phyloP scores from a whole-genome alignment of 2,888 invertebrate genomes.

The Strigamia maritima region DNA sequence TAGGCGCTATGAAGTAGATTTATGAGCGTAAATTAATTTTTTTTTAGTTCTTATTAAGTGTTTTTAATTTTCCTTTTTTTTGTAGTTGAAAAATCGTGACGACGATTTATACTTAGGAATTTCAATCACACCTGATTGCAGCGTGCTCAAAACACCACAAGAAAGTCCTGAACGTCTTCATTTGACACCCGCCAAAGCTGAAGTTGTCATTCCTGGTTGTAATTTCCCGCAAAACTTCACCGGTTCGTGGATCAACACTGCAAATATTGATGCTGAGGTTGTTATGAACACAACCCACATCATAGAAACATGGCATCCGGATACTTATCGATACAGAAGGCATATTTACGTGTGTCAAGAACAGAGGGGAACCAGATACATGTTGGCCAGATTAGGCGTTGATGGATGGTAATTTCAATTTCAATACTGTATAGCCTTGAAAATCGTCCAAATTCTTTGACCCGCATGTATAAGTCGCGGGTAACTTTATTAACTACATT shows the following conservation, averaged over 20 bases:
- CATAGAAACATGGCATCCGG: slow-evolving; percentile 90
- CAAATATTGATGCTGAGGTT: slow-evolving; percentile 92
- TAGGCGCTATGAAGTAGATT: too few species aligned
- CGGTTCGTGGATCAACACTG: slow-evolving; percentile 95
- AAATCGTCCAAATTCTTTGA: too few species aligned
- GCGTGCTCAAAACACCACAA: slow-evolving; percentile 85
- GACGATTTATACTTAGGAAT: slow-evolving; percentile 88
- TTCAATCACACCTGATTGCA: slow-evolving; percentile 91
- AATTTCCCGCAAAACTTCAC: slow-evolving; percentile 88
- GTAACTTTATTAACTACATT: too few species aligned
- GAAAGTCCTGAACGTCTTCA: slow-evolving; percentile 85
- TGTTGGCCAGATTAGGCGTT: slow-evolving; percentile 94
- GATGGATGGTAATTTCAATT: too few species aligned
- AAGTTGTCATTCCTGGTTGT: slow-evolving; percentile 86
- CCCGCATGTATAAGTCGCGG: too few species aligned
- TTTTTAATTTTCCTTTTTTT: slow-evolving; percentile 15
- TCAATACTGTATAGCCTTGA: too few species aligned
- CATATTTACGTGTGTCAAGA: slow-evolving; percentile 91
- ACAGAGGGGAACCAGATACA: slow-evolving; percentile 80
- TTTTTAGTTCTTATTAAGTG: too few species aligned
- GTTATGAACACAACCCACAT: slow-evolving; percentile 94
- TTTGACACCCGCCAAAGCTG: slow-evolving; percentile 77
- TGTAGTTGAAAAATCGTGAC: slow-evolving; percentile 77
- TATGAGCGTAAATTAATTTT: too few species aligned
- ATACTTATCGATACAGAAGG: slow-evolving; percentile 75